Evolutionary conservation across 2,888 invertebrate genomes (phyloP).

Genomic region (Lasiommata megera): DNA sequence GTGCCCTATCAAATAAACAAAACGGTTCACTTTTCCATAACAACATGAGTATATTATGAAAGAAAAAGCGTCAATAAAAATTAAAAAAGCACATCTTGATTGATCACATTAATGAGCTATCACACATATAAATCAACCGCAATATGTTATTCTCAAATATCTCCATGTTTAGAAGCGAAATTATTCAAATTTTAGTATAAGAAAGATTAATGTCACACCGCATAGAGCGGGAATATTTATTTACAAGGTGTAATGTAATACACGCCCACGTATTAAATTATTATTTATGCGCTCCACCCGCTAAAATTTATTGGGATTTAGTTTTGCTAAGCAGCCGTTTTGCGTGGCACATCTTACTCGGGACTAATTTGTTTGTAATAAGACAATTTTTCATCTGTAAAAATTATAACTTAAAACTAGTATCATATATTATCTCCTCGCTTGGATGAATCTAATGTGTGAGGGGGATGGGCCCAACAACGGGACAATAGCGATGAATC

Average conservation of each 20-base stretch:
- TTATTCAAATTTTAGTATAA: slow-evolving; percentile 27
- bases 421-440: too few relatives aligned
- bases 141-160: slow-evolving; percentile 22
- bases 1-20: too few relatives aligned
- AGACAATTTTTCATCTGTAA: not conserved
- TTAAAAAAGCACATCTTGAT: slow-evolving; percentile 13
- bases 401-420: too few relatives aligned
- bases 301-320: slow-evolving; percentile 24
- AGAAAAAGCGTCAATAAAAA: not conserved
- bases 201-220: slow-evolving; percentile 31
- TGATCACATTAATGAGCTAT: slow-evolving; percentile 19
- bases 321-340: slow-evolving; percentile 10
- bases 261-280: slow-evolving; percentile 31
- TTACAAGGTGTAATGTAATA: slow-evolving; percentile 33
- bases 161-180: slow-evolving; percentile 21
- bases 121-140: slow-evolving; percentile 8
- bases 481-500: too few relatives aligned
- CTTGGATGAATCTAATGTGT: too few relatives aligned
- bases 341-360: not conserved
- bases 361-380: not conserved
- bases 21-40: too few relatives aligned
- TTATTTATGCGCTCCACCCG: slow-evolving; percentile 30
- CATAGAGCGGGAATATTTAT: slow-evolving; percentile 28
- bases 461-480: too few relatives aligned
- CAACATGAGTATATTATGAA: too few relatives aligned